Percentiles rank a stretch among this genome's conserved stretches.
phyloP scores from a whole-genome alignment of 2,888 invertebrate species.

The Zaprionus lineosus region DNA sequence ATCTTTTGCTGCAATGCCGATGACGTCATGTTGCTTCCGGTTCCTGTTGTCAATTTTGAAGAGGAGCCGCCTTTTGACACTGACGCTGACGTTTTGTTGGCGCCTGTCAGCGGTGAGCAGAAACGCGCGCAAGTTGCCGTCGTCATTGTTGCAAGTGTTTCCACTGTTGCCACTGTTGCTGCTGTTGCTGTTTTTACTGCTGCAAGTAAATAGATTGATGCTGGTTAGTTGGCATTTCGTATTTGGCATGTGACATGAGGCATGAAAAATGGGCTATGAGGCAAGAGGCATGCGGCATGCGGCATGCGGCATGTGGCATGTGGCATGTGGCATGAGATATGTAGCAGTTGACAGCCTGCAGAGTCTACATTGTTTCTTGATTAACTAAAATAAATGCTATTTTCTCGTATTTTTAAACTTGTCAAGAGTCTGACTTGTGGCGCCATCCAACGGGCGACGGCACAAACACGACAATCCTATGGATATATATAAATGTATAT shows the following conservation, averaged over 20 bases:
- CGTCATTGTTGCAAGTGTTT: constrained; percentile 70
- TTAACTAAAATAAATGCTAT: too few species aligned
- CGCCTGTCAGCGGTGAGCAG: constrained; percentile 62
- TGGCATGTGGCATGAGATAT: background rate
- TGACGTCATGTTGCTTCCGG: constrained; percentile 45
- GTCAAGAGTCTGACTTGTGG: too few species aligned
- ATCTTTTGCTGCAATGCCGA: constrained; percentile 37
- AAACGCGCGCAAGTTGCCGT: constrained; percentile 80
- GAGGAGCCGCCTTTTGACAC: constrained; percentile 45
- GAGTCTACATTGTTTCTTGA: too few species aligned
- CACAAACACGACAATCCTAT: too few species aligned
- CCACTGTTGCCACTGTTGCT: constrained; percentile 1
- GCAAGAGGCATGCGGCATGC: constrained; percentile 48
- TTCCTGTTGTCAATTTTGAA: constrained; percentile 50
- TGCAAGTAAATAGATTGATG: constrained; percentile 27
- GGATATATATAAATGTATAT: too few species aligned
- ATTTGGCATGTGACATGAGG: too few species aligned
- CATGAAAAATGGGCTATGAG: too few species aligned
- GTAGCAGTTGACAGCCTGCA: too few species aligned
- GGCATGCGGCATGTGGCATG: constrained; percentile 24
- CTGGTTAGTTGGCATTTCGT: constrained; percentile 16
- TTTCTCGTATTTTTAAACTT: too few species aligned
- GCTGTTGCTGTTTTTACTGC: background rate
- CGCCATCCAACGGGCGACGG: too few species aligned
- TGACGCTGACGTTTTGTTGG: constrained; percentile 25